Percentiles rank a stretch among this genome's conserved stretches.
phyloP scores from a whole-genome alignment of 2,113 vertebrate species.

The Dicentrarchus labrax region DNA sequence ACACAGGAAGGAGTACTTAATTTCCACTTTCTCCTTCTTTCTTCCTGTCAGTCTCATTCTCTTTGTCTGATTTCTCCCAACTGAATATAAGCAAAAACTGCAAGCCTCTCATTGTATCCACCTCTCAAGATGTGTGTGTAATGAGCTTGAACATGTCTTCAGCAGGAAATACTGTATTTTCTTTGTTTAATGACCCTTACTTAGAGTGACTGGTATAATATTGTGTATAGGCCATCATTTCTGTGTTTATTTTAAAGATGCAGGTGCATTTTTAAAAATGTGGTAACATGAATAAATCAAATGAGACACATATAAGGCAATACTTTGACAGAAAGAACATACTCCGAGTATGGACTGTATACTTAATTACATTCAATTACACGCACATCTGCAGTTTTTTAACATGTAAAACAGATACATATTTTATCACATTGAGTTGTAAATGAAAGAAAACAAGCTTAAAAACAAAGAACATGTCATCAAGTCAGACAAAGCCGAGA shows the following conservation, averaged over 20 bases:
- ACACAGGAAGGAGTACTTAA: background rate
- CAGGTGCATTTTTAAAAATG: constrained; percentile 5
- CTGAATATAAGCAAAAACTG: constrained; percentile 36
- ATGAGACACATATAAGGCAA: background rate
- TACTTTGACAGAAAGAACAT: background rate
- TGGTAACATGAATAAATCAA: background rate
- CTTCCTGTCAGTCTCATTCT: constrained; percentile 3
- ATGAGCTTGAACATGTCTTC: constrained; percentile 56
- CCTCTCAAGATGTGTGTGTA: constrained; percentile 52
- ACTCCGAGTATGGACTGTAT: background rate
- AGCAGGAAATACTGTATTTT: constrained; percentile 38
- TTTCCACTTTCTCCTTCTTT: constrained; percentile 9
- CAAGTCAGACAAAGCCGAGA: background rate
- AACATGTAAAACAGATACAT: background rate
- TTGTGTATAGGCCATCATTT: background rate
- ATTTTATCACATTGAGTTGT: background rate
- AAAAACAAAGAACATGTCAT: background rate
- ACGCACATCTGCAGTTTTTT: background rate
- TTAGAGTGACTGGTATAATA: constrained; percentile 27
- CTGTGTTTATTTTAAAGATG: background rate
- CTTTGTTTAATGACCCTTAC: constrained; percentile 55
- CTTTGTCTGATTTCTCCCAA: background rate
- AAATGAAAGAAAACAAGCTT: constrained; percentile 20
- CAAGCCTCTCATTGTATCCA: constrained; percentile 10
- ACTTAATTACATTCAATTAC: too few species aligned